Conservation (phyloP, 2,113 vertebrate species). For the Cynopterus brachyotis region DNA sequence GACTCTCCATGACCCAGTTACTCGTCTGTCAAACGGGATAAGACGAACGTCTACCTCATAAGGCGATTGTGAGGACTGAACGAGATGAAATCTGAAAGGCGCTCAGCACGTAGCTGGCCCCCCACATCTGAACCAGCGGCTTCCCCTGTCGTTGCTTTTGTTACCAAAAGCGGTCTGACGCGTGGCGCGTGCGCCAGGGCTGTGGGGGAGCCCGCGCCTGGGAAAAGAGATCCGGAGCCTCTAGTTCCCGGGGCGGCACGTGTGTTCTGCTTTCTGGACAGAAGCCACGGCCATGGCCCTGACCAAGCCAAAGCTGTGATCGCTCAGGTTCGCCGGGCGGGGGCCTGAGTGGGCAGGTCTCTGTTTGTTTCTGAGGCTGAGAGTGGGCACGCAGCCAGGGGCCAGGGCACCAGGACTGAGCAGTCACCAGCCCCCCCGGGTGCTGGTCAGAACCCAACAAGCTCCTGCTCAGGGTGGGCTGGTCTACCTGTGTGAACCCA, state of each 20-base stretch:
- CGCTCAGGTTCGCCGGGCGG: background rate
- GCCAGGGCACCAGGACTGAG: too few species aligned
- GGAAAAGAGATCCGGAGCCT: background rate
- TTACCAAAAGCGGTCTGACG: background rate
- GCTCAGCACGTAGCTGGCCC: background rate
- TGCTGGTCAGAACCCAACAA: too few species aligned
- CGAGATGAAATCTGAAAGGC: background rate
- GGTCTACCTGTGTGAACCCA: background rate
- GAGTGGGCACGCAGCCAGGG: background rate
- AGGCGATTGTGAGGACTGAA: background rate
- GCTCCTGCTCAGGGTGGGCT: too few species aligned
- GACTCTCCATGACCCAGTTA: background rate
- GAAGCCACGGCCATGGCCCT: background rate
- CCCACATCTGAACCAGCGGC: fast-evolving
- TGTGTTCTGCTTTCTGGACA: background rate
- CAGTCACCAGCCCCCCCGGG: background rate
- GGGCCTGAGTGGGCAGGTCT: background rate
- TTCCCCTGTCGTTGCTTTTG: background rate
- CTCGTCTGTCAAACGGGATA: background rate
- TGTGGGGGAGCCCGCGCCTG: background rate
- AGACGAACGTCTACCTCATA: too few species aligned
- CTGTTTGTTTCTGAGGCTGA: background rate
- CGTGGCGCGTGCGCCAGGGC: background rate
- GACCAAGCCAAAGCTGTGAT: fast-evolving
- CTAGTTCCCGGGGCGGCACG: background rate